Evolutionary conservation across 2,888 invertebrate species (phyloP), one percentile per base, ranked within the genome.

Genomic region (Schrankia costaestrigalis): DNA sequence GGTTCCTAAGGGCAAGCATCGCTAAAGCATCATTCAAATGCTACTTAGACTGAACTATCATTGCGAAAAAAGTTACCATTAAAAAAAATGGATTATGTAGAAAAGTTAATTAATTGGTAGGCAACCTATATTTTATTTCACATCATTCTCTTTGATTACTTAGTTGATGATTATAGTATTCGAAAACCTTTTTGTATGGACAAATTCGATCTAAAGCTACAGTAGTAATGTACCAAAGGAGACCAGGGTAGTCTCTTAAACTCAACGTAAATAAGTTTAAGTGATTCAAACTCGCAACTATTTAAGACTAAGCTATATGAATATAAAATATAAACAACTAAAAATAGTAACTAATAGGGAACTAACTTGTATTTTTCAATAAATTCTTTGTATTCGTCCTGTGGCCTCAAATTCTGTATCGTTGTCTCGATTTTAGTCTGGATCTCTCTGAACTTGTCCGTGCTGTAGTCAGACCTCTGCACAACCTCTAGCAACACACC

Each of bases 331-430:
- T 5, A 9, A 6, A 6, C n/a, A 9, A 3, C 3, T 13, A n/a
- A 2, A 25, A 13, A 4, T 1, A 14, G 14, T n/a, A 17, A 17
- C 12, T 11, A 11, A 11, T 11, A 11, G 12, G 7, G 3, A 31
- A 78, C 90, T 84, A 82, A 97, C 96, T 93, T 95, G 83, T 95
- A 93, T 82, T 95, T 95, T 66, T 94, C 94, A 44, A 95, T 93
- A 67, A 97, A 96, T 65, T 95, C 95, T 74, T 92, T 93, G 72
- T 97, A 97, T 78, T 97, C 97, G 53, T 95, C 95, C 43, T 91
- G 90, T 9, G 96, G 95, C 82, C 93, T 93, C 46, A 97, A 91
- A 44, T 91, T 90, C 66, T 94, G 93, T 51, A 97, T 91, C 56
- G 92, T 91, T 40, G 90, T 90, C 68, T 94, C 93, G 58, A 96